Percentiles rank a stretch among this genome's conserved stretches.
phyloP scores from a whole-genome alignment of 2,888 invertebrate species.

The Conchocele bisecta region DNA sequence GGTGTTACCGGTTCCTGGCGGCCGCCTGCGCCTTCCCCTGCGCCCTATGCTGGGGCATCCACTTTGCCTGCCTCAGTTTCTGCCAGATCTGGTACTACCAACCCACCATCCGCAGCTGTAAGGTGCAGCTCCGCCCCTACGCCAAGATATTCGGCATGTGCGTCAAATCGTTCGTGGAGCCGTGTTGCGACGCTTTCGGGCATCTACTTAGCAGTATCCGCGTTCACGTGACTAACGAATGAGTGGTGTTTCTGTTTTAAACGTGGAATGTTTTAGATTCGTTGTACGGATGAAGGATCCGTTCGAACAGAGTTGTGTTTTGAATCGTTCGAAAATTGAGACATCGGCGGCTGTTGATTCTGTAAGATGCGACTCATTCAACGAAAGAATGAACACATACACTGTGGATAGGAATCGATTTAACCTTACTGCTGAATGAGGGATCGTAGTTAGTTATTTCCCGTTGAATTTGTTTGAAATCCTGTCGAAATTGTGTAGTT shows the following conservation, averaged over 20 bases:
- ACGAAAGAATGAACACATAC: too few species aligned
- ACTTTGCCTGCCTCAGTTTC: slow-evolving; percentile 85
- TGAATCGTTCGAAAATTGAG: too few species aligned
- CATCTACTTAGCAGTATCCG: slow-evolving; percentile 53
- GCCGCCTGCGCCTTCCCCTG: slow-evolving; percentile 87
- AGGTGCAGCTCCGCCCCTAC: slow-evolving; percentile 49
- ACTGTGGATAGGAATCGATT: too few species aligned
- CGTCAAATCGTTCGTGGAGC: slow-evolving; percentile 57
- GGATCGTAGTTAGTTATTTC: too few species aligned
- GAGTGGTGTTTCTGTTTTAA: slow-evolving; percentile 4
- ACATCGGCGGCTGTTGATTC: too few species aligned
- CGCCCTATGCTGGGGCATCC: slow-evolving; percentile 85
- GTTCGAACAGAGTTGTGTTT: too few species aligned
- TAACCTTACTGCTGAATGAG: too few species aligned
- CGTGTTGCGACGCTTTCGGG: slow-evolving; percentile 57
- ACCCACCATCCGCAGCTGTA: slow-evolving; percentile 50
- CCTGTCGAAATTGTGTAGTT: too few species aligned
- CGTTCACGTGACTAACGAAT: slow-evolving; percentile 42
- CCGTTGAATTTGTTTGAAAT: too few species aligned
- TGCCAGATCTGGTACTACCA: slow-evolving; percentile 73
- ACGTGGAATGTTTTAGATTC: too few species aligned
- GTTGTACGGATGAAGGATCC: too few species aligned
- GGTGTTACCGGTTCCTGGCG: slow-evolving; percentile 88
- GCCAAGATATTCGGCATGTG: slow-evolving; percentile 42
- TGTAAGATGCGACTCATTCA: too few species aligned